Evolutionary conservation across 2,113 vertebrate species (phyloP), one percentile per base, ranked within the genome.

Genomic region (Paramisgurnus dabryanus): DNA sequence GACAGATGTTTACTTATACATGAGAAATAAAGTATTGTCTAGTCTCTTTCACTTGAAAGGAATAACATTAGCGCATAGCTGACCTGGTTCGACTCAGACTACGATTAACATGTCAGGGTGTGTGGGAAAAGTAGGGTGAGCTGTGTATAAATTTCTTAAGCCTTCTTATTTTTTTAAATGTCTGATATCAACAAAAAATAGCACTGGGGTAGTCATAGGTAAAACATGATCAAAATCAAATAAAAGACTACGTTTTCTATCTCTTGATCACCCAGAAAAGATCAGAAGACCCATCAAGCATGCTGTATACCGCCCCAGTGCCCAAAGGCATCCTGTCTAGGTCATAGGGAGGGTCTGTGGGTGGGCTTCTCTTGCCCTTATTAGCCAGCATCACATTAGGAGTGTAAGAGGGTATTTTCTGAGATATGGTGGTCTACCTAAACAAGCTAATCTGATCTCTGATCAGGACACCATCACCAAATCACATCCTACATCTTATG

Each of bases 391-490:
- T 80, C 67, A 72, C 18, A 64, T 39, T 12, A 60, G 7, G 27
- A 67, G 10, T 77, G 67, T 68, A 4, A 43, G 7, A 43, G 67
- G 53, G 39, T 67, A 53, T 78, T 55, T 7, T 55, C 11, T 15
- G 50, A 78, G 41, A 49, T n/a, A 18, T 6, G 49, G 45, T 55
- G 27, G 57, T 76, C 55, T 76, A n/a, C 18, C 43, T 63, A 53
- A 15, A 12, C 61, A 9, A 76, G 67, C 60, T 67, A 47, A 41
- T 65, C 45, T 27, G 47, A 49, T 45, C 72, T 63, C 13, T 68
- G 15, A 68, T 43, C 71, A 55, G 79, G 40, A 83, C 18, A n/a
- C 63, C n/a, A 73, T 6, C 34, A 70, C 40, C 55, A n/a, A 80
- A 57, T 60, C 55, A 75, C 58, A 75, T 12, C 11, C 57, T 72